Evolutionary conservation across 2,797 vertebrate species (phyloP).

Genomic region (Sarcoramphus papa): DNA sequence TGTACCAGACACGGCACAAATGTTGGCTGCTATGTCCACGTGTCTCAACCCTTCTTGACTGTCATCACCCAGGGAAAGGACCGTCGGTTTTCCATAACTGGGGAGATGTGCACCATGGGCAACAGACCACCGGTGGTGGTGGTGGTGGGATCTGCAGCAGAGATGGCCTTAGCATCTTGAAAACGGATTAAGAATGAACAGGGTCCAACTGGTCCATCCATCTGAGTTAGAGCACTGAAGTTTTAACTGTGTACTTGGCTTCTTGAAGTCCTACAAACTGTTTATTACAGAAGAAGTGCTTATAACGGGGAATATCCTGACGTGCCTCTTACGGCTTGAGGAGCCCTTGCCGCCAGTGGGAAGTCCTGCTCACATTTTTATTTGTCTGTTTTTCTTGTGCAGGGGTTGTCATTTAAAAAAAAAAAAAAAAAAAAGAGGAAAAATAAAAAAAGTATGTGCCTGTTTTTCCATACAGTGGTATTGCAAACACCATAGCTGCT

Average conservation of each 20-base stretch:
- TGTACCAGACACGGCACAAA: not conserved
- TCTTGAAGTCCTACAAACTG: not conserved
- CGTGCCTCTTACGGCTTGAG: not conserved
- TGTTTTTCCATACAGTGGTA: not conserved
- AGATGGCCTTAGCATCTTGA: not conserved
- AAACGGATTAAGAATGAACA: not conserved
- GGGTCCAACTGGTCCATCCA: not conserved
- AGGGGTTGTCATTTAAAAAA: not conserved
- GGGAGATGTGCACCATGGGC: not conserved
- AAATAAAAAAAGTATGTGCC: not conserved
- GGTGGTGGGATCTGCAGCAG: not conserved
- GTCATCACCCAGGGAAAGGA: not conserved
- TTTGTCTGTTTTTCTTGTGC: conserved; percentile 1
- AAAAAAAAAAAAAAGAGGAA: too few species aligned
- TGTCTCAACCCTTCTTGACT: not conserved
- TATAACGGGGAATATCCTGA: not conserved
- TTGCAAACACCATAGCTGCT: not conserved
- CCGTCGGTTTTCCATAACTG: not conserved
- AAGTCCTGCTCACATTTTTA: not conserved
- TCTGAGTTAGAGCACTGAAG: not conserved
- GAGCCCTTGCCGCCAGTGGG: not conserved
- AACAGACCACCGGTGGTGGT: not conserved
- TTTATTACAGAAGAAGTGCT: not conserved
- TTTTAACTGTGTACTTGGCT: not conserved
- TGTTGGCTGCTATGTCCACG: not conserved